Conservation (phyloP, 2,888 invertebrate species). For the Pedicia rivosa region DNA sequence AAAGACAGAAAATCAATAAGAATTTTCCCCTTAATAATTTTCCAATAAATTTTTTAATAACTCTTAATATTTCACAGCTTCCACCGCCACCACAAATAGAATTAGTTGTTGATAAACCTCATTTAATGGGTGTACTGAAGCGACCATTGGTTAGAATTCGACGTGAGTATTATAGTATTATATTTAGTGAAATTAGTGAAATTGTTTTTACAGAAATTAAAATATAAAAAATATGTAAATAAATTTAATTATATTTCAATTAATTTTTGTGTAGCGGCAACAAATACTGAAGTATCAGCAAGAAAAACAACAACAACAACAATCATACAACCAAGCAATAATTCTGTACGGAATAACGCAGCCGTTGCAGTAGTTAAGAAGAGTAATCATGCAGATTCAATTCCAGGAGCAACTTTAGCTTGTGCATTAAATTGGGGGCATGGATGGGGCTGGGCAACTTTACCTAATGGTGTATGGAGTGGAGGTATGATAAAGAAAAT, state of each 20-base stretch:
- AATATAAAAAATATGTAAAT: too few relatives aligned
- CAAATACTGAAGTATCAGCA: constrained; percentile 34
- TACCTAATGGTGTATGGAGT: constrained; percentile 48
- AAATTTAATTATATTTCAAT: constrained; percentile 4
- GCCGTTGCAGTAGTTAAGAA: constrained; percentile 30
- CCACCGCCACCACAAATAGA: constrained; percentile 60
- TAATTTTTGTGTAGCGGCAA: constrained; percentile 30
- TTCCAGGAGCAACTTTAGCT: constrained; percentile 24
- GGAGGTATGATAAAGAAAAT: constrained; percentile 30
- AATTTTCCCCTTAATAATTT: too few relatives aligned
- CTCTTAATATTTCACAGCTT: constrained; percentile 33
- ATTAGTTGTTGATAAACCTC: constrained; percentile 52
- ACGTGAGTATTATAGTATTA: constrained; percentile 34
- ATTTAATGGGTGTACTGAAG: constrained; percentile 44
- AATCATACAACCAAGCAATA: constrained; percentile 18
- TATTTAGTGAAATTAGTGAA: not conserved
- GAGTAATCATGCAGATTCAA: constrained; percentile 22
- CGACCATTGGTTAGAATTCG: constrained; percentile 44
- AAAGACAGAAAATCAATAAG: too few relatives aligned
- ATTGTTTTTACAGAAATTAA: not conserved
- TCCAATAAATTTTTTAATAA: constrained; percentile 7
- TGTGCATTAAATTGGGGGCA: constrained; percentile 44
- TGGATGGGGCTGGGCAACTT: constrained; percentile 59
- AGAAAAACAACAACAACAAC: constrained; percentile 17
- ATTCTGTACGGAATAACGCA: constrained; percentile 28